phyloP scores from a whole-genome alignment of 2,113 vertebrate species.

The Stegostoma tigrinum region DNA sequence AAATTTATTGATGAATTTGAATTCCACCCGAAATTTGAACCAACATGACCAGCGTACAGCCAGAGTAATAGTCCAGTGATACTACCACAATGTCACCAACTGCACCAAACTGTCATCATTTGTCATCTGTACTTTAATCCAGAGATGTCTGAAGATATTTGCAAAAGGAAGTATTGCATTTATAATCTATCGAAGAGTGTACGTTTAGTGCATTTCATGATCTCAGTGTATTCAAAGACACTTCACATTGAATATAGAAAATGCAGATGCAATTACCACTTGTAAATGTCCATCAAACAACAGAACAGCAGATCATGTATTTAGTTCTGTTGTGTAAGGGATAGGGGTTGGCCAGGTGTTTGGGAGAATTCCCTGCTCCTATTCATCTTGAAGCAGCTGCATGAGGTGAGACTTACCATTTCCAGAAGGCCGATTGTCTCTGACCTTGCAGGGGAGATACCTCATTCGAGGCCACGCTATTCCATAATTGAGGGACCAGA shows the following conservation, averaged over 20 bases:
- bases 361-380: not conserved
- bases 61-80: too few relatives aligned
- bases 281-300: not conserved
- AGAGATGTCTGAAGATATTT: not conserved
- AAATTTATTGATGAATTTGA: too few relatives aligned
- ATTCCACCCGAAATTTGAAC: too few relatives aligned
- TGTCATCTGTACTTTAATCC: not conserved
- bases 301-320: not conserved
- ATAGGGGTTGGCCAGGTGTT: not conserved
- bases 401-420: not conserved
- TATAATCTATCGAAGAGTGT: not conserved
- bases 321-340: not conserved
- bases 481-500: not conserved
- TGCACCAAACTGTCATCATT: not conserved
- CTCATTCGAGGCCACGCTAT: not conserved
- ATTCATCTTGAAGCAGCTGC: not conserved
- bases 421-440: not conserved
- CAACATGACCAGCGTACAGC: too few relatives aligned
- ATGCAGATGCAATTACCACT: not conserved
- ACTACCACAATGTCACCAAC: too few relatives aligned
- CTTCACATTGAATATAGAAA: not conserved
- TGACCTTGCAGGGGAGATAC: not conserved
- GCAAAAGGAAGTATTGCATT: not conserved
- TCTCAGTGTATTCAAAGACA: not conserved
- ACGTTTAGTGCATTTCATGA: not conserved